Conservation (phyloP, 2,113 vertebrate species). For the Myrmecobius fasciatus region DNA sequence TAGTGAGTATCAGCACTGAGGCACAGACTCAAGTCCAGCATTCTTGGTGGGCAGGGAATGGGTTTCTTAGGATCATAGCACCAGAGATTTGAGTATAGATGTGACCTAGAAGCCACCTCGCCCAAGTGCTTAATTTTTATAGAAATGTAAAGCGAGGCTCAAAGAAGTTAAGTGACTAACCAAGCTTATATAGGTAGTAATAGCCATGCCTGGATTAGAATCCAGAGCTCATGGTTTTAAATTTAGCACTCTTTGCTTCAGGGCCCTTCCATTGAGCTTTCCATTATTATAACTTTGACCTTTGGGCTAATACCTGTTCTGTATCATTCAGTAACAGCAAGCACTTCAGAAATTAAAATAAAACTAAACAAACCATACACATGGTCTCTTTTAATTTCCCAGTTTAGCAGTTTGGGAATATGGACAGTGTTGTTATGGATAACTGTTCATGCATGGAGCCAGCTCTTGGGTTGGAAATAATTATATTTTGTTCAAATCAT, state of each 20-base stretch:
- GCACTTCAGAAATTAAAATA: slow-evolving; percentile 58
- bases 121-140: not conserved
- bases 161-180: not conserved
- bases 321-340: slow-evolving; percentile 75
- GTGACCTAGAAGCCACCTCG: too few relatives aligned
- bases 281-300: slow-evolving; percentile 69
- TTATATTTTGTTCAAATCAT: slow-evolving; percentile 69
- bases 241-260: not conserved
- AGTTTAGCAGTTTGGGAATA: slow-evolving; percentile 74
- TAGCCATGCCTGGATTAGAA: not conserved
- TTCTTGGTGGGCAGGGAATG: not conserved
- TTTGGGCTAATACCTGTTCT: slow-evolving; percentile 75
- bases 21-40: not conserved
- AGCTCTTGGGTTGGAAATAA: slow-evolving; percentile 78
- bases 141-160: not conserved
- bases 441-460: slow-evolving; percentile 69
- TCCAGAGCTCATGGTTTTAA: not conserved
- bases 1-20: not conserved
- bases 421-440: slow-evolving; percentile 70
- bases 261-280: slow-evolving; percentile 29
- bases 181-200: not conserved
- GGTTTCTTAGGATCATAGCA: not conserved
- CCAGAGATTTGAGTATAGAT: too few relatives aligned
- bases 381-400: slow-evolving; percentile 59
- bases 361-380: slow-evolving; percentile 19